Conservation (phyloP, 2,113 vertebrate genomes). For the Neopipo cinnamomea region DNA sequence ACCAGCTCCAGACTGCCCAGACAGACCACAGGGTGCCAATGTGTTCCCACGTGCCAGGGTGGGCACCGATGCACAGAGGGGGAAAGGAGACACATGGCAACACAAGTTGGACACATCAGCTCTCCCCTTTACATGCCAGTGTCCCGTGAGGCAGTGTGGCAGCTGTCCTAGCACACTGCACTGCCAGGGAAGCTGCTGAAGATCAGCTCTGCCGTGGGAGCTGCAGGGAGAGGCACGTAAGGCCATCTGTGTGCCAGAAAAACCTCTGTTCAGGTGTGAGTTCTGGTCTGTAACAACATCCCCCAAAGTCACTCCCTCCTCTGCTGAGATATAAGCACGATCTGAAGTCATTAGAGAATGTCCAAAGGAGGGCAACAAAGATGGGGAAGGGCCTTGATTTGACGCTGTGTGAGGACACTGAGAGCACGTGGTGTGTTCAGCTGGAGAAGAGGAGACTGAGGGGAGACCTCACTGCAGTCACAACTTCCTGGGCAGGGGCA, state of each 20-base stretch:
- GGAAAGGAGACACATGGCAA: neutral
- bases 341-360: neutral
- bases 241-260: neutral
- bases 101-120: neutral
- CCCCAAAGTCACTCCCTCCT: neutral
- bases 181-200: neutral
- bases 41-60: fast-evolving
- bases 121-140: fast-evolving
- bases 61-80: fast-evolving
- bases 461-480: neutral
- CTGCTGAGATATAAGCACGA: neutral
- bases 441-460: neutral
- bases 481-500: neutral
- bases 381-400: no score
- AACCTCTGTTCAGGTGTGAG: fast-evolving
- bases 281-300: neutral
- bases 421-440: neutral
- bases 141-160: neutral
- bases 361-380: neutral
- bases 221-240: neutral
- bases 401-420: neutral
- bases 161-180: fast-evolving
- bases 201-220: fast-evolving
- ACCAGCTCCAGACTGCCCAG: neutral
- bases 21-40: fast-evolving